These are phyloP conservation scores for Microtus oregoni DNA, from an alignment of 2,113 vertebrate genomes.

Conservation along the genomic window DNA sequence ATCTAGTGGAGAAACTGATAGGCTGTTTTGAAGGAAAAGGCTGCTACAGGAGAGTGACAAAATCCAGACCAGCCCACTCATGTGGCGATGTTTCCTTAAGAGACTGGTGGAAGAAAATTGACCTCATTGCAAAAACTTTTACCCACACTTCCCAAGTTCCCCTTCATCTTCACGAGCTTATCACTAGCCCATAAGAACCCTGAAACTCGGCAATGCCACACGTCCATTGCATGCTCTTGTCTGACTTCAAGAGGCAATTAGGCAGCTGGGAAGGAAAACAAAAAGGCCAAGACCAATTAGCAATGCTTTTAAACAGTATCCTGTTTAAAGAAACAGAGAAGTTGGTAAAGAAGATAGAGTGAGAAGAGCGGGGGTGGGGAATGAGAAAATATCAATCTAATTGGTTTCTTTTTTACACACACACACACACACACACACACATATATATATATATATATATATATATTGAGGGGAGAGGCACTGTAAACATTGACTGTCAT, in stretches of 20 bases:
- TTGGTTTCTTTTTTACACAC: neutral
- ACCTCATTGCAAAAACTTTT: constrained; percentile 70
- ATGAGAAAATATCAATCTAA: neutral
- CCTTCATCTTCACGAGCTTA: constrained; percentile 54
- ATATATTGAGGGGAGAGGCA: neutral
- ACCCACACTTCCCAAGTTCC: constrained; percentile 49
- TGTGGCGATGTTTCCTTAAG: constrained; percentile 67
- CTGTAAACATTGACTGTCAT: neutral
- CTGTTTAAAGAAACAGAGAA: neutral
- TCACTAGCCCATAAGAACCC: neutral
- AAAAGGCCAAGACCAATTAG: constrained; percentile 29
- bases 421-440: too few species aligned
- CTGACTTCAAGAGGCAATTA: constrained; percentile 46
- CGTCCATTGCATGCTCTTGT: neutral
- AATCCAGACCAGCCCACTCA: constrained; percentile 68
- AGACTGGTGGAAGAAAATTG: constrained; percentile 67
- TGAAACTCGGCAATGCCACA: constrained; percentile 22
- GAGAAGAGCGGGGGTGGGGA: neutral
- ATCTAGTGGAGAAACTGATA: constrained; percentile 73
- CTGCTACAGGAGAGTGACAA: constrained; percentile 69
- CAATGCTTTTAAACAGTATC: constrained; percentile 28
- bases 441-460: neutral
- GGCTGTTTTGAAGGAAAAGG: constrained; percentile 53
- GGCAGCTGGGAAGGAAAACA: constrained; percentile 5
- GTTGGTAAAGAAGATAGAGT: constrained; percentile 11